Evolutionary conservation across 2,797 vertebrate genomes (phyloP).

Genomic region (Spinus olivaceus): DNA sequence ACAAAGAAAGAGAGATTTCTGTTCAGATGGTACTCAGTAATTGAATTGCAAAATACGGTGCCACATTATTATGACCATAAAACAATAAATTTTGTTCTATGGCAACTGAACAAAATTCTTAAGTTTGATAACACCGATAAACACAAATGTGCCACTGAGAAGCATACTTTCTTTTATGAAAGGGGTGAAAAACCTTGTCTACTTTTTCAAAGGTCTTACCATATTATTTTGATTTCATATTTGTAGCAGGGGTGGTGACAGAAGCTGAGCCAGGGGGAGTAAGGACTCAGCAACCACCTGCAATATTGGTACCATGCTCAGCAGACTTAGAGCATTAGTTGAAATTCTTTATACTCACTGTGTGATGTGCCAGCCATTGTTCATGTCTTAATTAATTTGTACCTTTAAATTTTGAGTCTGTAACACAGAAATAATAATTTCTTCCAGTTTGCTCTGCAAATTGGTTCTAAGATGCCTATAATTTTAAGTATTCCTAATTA

Average conservation of each 20-base stretch:
- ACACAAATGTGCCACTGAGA: not conserved
- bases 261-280: not conserved
- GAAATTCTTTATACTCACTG: not conserved
- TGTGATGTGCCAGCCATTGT: not conserved
- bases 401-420: not conserved
- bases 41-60: not conserved
- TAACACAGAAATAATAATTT: not conserved
- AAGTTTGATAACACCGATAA: not conserved
- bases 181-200: not conserved
- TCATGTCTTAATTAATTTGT: not conserved
- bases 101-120: not conserved
- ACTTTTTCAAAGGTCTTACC: not conserved
- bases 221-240: not conserved
- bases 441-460: not conserved
- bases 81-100: not conserved
- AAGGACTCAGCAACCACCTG: not conserved
- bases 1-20: not conserved
- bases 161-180: not conserved
- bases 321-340: not conserved
- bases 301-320: not conserved
- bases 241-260: not conserved
- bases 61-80: not conserved
- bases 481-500: not conserved
- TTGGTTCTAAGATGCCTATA: not conserved
- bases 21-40: not conserved